A percentile compares a stretch with the other conserved stretches of the same genome.
These are phyloP conservation scores for Cynoglossus semilaevis DNA, from an alignment of 2,113 vertebrate species.

Conservation along the genomic window DNA sequence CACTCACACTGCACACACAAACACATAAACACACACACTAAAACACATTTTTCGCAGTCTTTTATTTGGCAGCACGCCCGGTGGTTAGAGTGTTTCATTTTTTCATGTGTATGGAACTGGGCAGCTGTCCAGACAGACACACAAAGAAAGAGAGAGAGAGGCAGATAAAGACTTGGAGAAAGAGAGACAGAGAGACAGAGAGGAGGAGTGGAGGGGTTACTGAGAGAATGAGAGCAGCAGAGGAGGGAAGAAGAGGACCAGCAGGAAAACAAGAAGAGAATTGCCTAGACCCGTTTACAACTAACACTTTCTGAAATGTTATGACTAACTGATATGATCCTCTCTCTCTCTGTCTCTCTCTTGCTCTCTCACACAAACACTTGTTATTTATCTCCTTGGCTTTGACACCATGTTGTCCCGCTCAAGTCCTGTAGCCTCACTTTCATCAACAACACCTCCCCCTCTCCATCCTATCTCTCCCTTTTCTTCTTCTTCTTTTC, in stretches of 20 bases:
- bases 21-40: conserved; percentile 66
- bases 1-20: conserved; percentile 31
- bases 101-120: conserved; percentile 89
- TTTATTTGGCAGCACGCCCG: conserved; percentile 80
- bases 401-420: conserved; percentile 67
- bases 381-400: conserved; percentile 60
- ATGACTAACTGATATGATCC: conserved; percentile 78
- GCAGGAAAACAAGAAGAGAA: conserved; percentile 66
- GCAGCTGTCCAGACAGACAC: conserved; percentile 93
- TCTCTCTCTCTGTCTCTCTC: conserved; percentile 29
- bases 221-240: conserved; percentile 58
- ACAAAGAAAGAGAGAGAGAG: conserved; percentile 67
- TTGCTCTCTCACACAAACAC: conserved; percentile 16
- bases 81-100: conserved; percentile 81
- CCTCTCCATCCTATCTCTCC: conserved; percentile 52
- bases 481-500: conserved; percentile 61
- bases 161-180: conserved; percentile 17
- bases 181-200: too few relatives aligned
- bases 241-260: conserved; percentile 48
- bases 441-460: conserved; percentile 37
- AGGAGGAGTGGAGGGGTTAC: conserved; percentile 24
- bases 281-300: conserved; percentile 71
- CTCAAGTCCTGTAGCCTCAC: conserved; percentile 64
- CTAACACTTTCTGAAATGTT: conserved; percentile 73
- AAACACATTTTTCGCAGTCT: conserved; percentile 77